Base-by-base conservation (phyloP, 2,797 vertebrate genomes). In the Brachyalestes nurse region DNA sequence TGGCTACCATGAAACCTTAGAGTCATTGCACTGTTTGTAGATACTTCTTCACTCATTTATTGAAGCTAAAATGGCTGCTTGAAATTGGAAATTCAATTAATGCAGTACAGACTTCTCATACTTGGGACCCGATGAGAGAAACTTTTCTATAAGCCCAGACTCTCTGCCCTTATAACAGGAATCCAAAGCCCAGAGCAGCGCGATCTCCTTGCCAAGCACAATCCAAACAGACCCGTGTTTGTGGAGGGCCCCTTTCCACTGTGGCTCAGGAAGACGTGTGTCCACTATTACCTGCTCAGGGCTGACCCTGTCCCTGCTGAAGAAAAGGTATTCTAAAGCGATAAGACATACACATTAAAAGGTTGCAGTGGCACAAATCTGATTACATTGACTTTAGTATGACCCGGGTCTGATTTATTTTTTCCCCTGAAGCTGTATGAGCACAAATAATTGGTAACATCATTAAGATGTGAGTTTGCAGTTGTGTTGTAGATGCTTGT, bases 161-260 rank as follows among this genome's bases (percentile, higher is more conserved):
- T 53, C 34, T 64, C 19, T 60, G 16, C 34, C 12, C 5, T 72
- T 42, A 6, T 71, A 1, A 38, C 86, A 97, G 97, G 97, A 6
- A 93, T 94, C 83, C 97, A 98, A 92, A 96, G 96, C 57, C 95
- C 95, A 0, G 90, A 89, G 2, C 97, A 98, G 91, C 90, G 89
- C 80, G 90, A 88, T 8, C 91, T 95, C 6, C 89, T 98, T 28
- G 92, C 95, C 53, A 84, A 79, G 25, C 96, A 98, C 6, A 88
- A 93, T 82, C 90, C 91, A 0, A 85, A 73, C 51, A 89, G 81
- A 61, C 96, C 97, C 0, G 86, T 98, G 84, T 95, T 96, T 1
- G 95, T 97, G 0, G 97, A 98, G 88, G 97, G 97, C 0, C 97
- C 97, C 0, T 97, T 95, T 83, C 95, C 94, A 1, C 89, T 97